Conservation (phyloP, 1,140 invertebrate species). For the Vollenhovia emeryi region DNA sequence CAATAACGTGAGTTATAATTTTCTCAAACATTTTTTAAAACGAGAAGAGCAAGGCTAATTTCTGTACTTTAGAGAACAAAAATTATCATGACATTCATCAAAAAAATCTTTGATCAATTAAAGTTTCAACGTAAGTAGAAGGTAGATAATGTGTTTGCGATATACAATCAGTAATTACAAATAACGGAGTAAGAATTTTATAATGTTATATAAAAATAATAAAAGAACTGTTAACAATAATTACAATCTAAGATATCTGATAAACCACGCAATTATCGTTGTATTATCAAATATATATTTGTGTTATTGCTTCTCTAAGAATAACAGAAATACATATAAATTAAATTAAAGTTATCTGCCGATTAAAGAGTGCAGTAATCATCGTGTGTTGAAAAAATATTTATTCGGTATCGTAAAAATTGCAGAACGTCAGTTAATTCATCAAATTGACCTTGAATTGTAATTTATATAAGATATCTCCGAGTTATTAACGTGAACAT, state of each 20-base stretch:
- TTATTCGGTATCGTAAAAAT: slow-evolving; percentile 1
- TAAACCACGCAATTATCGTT: background rate
- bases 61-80: background rate
- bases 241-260: background rate
- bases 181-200: background rate
- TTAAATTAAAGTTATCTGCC: background rate
- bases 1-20: background rate
- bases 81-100: background rate
- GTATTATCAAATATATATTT: background rate
- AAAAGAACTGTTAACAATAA: background rate
- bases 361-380: slow-evolving; percentile 1
- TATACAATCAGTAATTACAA: slow-evolving; percentile 2
- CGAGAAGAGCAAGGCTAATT: background rate
- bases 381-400: background rate
- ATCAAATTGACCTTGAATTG: background rate
- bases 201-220: background rate
- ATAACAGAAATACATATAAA: background rate
- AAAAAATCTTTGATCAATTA: background rate
- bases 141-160: background rate
- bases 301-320: background rate
- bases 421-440: background rate
- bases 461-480: background rate
- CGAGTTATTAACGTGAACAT: background rate
- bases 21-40: background rate
- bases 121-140: background rate